Conservation (phyloP, 1,140 invertebrate genomes). For the Bombus huntii region DNA sequence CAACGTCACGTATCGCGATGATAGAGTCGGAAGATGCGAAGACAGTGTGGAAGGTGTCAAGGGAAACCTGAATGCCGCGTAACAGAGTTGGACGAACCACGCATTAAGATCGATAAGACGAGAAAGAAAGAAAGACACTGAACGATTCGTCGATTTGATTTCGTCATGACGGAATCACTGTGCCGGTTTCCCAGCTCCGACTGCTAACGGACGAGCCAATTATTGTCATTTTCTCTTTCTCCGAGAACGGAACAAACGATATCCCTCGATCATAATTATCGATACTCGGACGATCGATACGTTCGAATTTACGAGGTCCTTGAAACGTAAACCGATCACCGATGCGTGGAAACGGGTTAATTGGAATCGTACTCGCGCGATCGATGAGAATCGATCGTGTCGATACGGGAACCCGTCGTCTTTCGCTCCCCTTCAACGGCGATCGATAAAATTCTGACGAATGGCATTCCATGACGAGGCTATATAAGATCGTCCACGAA, state of each 20-base stretch:
- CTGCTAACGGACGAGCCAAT: too few relatives aligned
- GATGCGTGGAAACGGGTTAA: constrained; percentile 74
- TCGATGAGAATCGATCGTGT: constrained; percentile 62
- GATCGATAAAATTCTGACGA: constrained; percentile 73
- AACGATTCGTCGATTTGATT: not conserved
- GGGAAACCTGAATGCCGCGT: too few relatives aligned
- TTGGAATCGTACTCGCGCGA: constrained; percentile 68
- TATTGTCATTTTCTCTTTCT: not conserved
- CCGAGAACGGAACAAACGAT: constrained; percentile 11
- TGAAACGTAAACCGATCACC: constrained; percentile 69
- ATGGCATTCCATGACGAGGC: constrained; percentile 67
- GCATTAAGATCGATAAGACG: not conserved
- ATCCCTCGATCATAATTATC: constrained; percentile 61
- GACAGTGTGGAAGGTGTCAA: too few relatives aligned
- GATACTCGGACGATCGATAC: constrained; percentile 55
- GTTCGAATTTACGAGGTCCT: constrained; percentile 62
- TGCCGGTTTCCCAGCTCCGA: not conserved
- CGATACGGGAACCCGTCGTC: constrained; percentile 47
- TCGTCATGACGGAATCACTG: not conserved
- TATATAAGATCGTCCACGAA: constrained; percentile 56
- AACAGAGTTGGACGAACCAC: too few relatives aligned
- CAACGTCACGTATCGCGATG: too few relatives aligned
- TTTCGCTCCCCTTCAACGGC: not conserved
- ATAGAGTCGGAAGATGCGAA: too few relatives aligned
- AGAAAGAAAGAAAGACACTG: not conserved